Evolutionary conservation across 2,113 vertebrate species (phyloP).

Genomic region (Agapornis roseicollis): DNA sequence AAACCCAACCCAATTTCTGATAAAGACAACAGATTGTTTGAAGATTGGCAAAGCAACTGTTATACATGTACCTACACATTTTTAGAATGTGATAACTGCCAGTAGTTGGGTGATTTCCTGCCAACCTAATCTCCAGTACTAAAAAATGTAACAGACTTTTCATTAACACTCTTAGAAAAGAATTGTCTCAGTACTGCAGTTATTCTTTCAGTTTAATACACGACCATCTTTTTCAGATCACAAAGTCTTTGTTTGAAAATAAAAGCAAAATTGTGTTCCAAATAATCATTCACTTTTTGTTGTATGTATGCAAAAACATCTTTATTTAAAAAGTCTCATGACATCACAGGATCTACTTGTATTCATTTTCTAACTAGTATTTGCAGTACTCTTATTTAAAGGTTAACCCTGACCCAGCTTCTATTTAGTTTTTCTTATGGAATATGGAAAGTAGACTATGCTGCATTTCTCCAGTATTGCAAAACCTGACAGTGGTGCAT

Average conservation of each 20-base stretch:
- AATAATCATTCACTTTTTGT: neutral
- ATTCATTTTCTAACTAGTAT: neutral
- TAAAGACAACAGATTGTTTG: neutral
- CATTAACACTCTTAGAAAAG: accelerated
- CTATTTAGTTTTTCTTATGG: neutral
- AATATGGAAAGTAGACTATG: neutral
- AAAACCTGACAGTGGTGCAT: neutral
- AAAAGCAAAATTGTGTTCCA: neutral
- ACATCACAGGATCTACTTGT: neutral
- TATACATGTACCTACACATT: neutral
- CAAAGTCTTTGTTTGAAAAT: neutral
- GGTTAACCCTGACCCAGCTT: neutral
- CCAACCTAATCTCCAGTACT: neutral
- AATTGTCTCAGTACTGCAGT: neutral
- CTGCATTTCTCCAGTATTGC: neutral
- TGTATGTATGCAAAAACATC: neutral
- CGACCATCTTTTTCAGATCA: neutral
- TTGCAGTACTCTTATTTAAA: neutral
- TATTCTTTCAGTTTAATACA: neutral
- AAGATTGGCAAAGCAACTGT: neutral
- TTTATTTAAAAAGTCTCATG: neutral
- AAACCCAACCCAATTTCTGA: neutral
- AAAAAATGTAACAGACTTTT: neutral
- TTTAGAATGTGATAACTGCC: neutral
- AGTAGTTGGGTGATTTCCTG: neutral